Evolutionary conservation across 2,888 invertebrate genomes (phyloP), one percentile per base, ranked within the genome.

Genomic region (Cotesia congregata): DNA sequence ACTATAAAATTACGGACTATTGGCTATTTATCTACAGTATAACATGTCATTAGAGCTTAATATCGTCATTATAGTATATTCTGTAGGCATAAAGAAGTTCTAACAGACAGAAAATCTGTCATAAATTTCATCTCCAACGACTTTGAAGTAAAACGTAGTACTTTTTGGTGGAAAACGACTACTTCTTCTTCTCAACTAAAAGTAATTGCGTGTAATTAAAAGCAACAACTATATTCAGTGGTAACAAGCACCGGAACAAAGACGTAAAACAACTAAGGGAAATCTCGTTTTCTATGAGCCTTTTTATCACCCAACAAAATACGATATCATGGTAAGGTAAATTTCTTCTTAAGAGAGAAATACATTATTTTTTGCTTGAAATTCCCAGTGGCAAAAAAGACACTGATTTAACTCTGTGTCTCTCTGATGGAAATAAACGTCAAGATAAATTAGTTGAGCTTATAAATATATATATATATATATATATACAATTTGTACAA

Each of bases 341-440:
- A 75, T 74, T 59, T 67, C 50, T 74, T 72, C 77, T 78, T 71
- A 74, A 7, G 12, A 12, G n/a, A 12, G 50, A 50, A 65, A 62
- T 70, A 30, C 3, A 30, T 30, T 50, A 70, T 50, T 50, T 72
- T 64, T 65, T 50, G 17, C 20, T 5, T 40, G 70, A 61, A 71
- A 67, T 77, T 62, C 62, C 61, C 67, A 61, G 17, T 60, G 7
- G 7, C 60, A 40, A 50, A 50, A 39, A 59, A 59, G 67, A 39
- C 41, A 30, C 12, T 67, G n/a, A 60, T 67, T 39, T 60, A 67
- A 74, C 67, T 30, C 30, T 30, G 30, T 73, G 73, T 50, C 65
- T n/a, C 15, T 40, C 50, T n/a, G 15, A 39, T 68, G 9, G 38
- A 40, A 40, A 68, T 5, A 9, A 68, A 68, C 40, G 17, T 61